A percentile compares a stretch with the other conserved stretches of the same genome.
Conservation (phyloP, 2,888 invertebrate genomes). For the Brachypterus glaber region DNA sequence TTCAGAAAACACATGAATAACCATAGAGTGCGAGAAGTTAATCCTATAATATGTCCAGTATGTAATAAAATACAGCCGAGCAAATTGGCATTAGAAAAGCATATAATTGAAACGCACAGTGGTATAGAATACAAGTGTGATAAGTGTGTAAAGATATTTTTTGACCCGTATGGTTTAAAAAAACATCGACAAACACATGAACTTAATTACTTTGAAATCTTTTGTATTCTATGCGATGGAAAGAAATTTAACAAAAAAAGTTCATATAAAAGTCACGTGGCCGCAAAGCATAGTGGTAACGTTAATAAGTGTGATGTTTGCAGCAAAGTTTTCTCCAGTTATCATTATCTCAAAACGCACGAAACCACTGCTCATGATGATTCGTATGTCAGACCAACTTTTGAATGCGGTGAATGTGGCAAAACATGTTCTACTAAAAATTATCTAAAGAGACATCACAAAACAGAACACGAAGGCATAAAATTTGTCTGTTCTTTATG, state of each 20-base stretch:
- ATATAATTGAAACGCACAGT: too few relatives aligned
- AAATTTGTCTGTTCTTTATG: constrained; percentile 14
- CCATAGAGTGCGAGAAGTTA: too few relatives aligned
- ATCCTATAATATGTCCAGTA: too few relatives aligned
- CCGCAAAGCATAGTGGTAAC: not conserved
- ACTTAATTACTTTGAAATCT: not conserved
- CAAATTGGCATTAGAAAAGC: too few relatives aligned
- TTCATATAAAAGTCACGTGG: not conserved
- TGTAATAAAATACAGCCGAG: too few relatives aligned
- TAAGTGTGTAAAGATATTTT: constrained; percentile 9
- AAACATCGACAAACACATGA: not conserved
- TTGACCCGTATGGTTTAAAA: constrained; percentile 6
- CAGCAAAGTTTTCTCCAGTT: constrained; percentile 8
- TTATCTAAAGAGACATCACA: constrained; percentile 16
- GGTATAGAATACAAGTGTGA: constrained; percentile 1
- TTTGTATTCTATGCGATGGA: not conserved
- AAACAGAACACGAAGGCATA: constrained; percentile 17
- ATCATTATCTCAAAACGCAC: constrained; percentile 7
- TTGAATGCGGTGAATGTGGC: not conserved
- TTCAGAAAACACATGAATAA: too few relatives aligned
- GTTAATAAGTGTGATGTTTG: constrained; percentile 5
- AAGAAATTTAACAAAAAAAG: not conserved
- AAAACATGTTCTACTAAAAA: constrained; percentile 8
- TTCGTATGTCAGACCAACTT: not conserved
- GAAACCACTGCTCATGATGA: not conserved